phyloP scores from a whole-genome alignment of 2,888 invertebrate species.

The Gandaritis pyraliata region DNA sequence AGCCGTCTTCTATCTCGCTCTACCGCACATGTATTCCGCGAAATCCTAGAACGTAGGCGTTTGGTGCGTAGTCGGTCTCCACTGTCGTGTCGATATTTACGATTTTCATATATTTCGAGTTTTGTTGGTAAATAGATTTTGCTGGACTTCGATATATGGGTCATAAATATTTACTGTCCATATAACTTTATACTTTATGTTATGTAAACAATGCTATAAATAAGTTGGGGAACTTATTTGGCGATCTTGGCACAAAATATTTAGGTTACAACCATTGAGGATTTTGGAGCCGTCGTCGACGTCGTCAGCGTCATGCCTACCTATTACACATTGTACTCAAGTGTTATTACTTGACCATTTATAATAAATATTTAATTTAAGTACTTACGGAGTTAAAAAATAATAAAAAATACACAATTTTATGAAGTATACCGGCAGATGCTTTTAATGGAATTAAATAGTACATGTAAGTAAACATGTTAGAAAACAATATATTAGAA shows the following conservation, averaged over 20 bases:
- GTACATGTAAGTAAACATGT: no score
- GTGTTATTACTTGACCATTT: no score
- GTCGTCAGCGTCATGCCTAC: background rate
- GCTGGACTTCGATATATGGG: constrained; percentile 36
- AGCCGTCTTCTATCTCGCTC: constrained; percentile 51
- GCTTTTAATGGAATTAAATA: no score
- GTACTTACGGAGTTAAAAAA: no score
- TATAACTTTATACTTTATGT: constrained; percentile 25
- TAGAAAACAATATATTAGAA: no score
- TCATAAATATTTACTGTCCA: constrained; percentile 35
- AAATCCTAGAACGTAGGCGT: constrained; percentile 75
- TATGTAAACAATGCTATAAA: constrained; percentile 29
- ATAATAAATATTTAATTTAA: no score
- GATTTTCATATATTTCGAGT: constrained; percentile 57
- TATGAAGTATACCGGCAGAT: no score
- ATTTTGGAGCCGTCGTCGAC: constrained; percentile 9
- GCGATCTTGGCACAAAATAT: constrained; percentile 9
- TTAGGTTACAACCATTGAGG: constrained; percentile 14
- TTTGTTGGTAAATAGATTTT: constrained; percentile 68
- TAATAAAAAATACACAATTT: no score
- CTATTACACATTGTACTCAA: no score
- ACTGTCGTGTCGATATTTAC: constrained; percentile 52
- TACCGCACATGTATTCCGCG: constrained; percentile 72
- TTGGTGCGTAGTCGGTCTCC: constrained; percentile 67
- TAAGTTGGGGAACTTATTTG: constrained; percentile 14